These are phyloP conservation scores for Antedon mediterranea DNA, from an alignment of 53 echinoderm and acorn worm species.

Conservation along the genomic window DNA sequence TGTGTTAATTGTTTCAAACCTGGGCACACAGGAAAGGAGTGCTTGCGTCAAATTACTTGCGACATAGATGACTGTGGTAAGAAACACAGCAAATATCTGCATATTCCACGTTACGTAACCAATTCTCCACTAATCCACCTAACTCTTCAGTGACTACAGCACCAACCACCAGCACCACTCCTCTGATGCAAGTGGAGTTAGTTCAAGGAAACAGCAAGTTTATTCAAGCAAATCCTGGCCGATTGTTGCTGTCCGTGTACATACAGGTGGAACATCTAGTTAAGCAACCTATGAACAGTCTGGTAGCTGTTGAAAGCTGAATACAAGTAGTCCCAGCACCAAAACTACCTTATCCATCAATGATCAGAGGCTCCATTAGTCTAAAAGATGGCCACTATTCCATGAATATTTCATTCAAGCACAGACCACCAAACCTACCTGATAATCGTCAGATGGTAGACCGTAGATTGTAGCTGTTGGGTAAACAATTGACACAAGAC, in stretches of 20 bases:
- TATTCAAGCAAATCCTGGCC: background rate
- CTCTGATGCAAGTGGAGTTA: background rate
- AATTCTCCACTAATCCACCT: no score
- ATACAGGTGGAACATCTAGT: background rate
- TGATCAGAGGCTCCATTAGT: background rate
- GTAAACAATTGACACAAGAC: background rate
- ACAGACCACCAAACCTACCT: background rate
- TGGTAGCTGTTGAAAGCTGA: slow-evolving; percentile 4
- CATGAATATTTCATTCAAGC: background rate
- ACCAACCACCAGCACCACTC: no score
- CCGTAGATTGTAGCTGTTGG: background rate
- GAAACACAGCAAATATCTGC: slow-evolving; percentile 42
- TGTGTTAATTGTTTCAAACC: slow-evolving; percentile 24
- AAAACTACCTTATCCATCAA: background rate
- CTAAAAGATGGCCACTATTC: background rate
- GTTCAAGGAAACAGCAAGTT: background rate
- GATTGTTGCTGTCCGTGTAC: slow-evolving; percentile 3
- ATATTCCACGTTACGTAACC: background rate
- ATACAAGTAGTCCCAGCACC: background rate
- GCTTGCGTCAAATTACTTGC: slow-evolving; percentile 20
- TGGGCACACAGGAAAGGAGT: slow-evolving; percentile 15
- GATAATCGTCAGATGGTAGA: background rate
- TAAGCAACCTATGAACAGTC: background rate
- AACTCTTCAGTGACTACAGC: background rate
- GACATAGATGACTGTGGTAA: slow-evolving; percentile 29